Conservation (phyloP, 2,888 invertebrate genomes). For the Drosophila rubida region DNA sequence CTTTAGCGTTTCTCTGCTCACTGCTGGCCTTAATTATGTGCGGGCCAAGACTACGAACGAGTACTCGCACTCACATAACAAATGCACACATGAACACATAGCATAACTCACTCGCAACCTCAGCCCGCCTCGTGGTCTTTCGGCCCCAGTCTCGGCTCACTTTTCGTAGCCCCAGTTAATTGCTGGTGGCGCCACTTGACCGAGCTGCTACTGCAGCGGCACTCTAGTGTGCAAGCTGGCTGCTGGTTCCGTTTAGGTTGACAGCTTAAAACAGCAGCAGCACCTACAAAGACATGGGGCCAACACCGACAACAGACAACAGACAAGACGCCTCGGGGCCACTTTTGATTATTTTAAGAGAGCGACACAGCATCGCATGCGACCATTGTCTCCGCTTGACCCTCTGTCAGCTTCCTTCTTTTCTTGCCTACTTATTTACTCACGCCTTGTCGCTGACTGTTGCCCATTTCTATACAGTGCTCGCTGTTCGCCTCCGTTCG, state of each 20-base stretch:
- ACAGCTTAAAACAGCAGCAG: slow-evolving; percentile 45
- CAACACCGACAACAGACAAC: slow-evolving; percentile 20
- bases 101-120: slow-evolving; percentile 13
- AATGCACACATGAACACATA: slow-evolving; percentile 52
- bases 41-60: slow-evolving; percentile 57
- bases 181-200: slow-evolving; percentile 78
- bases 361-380: slow-evolving; percentile 17
- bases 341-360: slow-evolving; percentile 74
- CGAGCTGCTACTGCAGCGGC: slow-evolving; percentile 58
- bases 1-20: slow-evolving; percentile 63
- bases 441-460: slow-evolving; percentile 36
- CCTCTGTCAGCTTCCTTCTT: slow-evolving; percentile 31
- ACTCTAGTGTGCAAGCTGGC: slow-evolving; percentile 12
- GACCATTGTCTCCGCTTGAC: slow-evolving; percentile 70
- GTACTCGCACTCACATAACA: slow-evolving; percentile 35
- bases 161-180: slow-evolving; percentile 61
- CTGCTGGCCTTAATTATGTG: slow-evolving; percentile 76
- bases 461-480: slow-evolving; percentile 9
- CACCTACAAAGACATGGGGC: slow-evolving; percentile 37
- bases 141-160: background rate
- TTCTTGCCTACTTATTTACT: slow-evolving; percentile 42
- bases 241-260: slow-evolving; percentile 49
- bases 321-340: slow-evolving; percentile 47
- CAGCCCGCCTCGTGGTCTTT: background rate
- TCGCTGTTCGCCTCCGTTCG: slow-evolving; percentile 31